Base-by-base conservation (phyloP, 2,113 vertebrate genomes). In the Archocentrus centrarchus region DNA sequence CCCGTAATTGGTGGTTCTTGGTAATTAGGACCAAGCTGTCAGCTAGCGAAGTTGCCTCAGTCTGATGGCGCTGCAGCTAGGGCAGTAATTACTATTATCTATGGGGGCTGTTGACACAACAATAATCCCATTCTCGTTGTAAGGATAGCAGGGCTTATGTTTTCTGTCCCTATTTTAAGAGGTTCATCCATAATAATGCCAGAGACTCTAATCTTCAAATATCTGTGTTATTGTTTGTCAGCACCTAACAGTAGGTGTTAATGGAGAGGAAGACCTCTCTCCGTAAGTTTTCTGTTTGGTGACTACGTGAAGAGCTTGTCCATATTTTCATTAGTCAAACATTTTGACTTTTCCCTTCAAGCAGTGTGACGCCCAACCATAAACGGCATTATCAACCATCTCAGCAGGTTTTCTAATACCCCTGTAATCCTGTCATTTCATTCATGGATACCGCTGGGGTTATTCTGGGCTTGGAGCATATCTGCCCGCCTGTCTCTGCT, bases 341-440 rank as follows among this genome's bases (percentile, higher is more conserved):
- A 92, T 93, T 94, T 95, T 91, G 92, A 93, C 89, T 89, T 87
- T 89, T 77, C 85, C 81, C 87, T 83, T 61, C 78, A 58, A 89
- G 80, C 79, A 18, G 70, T 79, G 80, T 88, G 93, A 92, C 75
- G 66, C 86, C 59, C 80, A 27, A 83, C 83, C 85, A 86, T 92
- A 92, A 95, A 94, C 94, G 82, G 90, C 90, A 93, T 95, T 95
- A 96, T 96, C 94, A 93, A 90, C 81, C 89, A 94, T 96, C 94
- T 95, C 95, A 89, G 94, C 88, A 90, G 93, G 95, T 93, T 93
- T 95, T 94, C 93, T 95, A 93, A 95, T 94, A 93, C 92, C 90
- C 84, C 92, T 88, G 91, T 96, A 96, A 96, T 95, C 94, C 94
- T 92, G 92, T 95, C 94, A 94, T 95, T 95, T 95, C 94, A 95